Evolutionary conservation across 2,113 vertebrate genomes (phyloP), one percentile per base, ranked within the genome.

Genomic region (Pterocles orientalis): DNA sequence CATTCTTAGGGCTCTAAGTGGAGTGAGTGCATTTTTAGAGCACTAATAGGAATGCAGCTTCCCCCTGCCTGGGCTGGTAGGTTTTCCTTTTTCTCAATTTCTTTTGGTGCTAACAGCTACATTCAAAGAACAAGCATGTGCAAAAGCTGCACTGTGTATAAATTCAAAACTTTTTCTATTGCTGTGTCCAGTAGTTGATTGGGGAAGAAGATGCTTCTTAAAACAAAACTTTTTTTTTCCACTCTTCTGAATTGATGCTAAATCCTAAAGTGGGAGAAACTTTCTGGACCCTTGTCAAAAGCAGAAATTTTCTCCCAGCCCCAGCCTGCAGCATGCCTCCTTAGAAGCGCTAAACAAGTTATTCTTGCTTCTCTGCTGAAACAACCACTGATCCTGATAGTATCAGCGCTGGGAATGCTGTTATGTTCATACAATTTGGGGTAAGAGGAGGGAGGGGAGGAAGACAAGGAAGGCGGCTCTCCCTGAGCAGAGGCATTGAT

Each of bases 321-420:
- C 51, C 70, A 84, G 83, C 77, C 92, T 91, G 83, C 95, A 92
- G 90, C 92, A 90, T 95, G 95, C 86, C 95, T 97, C 82, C 25
- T 78, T 56, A 86, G 72, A 94, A 93, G 31, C 0, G 53, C 94
- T 94, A 14, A 96, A 92, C 94, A 21, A 96, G 92, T 96, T 86
- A 72, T 90, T 93, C 94, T 89, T 83, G 95, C 94, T 95, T 92
- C 86, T 73, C 80, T 93, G 82, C 96, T 78, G 76, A 66, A 86
- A 78, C 56, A 94, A 26, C 61, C 86, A 19, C 90, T 31, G 60
- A 80, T 81, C 56, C 88, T 14, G 56, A 88, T 92, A 45, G 65
- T 15, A 88, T 94, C 96, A 53, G 64, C 2, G 75, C 62, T 53
- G 34, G 80, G 60, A 82, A 25, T 0, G 0, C 53, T 45, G 29